Evolutionary conservation across 2,888 invertebrate genomes (phyloP).

Genomic region (Laspeyria flexula): DNA sequence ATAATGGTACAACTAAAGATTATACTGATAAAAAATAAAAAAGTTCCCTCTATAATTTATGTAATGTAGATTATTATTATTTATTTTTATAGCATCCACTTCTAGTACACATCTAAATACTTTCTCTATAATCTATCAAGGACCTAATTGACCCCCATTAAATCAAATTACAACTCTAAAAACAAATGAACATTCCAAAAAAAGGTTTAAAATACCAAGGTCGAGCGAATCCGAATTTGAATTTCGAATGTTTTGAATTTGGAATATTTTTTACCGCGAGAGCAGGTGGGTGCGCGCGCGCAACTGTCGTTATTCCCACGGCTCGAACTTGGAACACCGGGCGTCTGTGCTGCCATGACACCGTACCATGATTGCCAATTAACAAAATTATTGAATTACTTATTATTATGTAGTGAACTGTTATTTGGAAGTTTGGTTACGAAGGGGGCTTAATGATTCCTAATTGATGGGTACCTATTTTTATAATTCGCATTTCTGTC

Average conservation of each 20-base stretch:
- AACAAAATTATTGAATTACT: slow-evolving; percentile 61
- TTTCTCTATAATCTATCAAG: no score
- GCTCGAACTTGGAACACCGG: slow-evolving; percentile 70
- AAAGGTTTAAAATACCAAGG: slow-evolving; percentile 63
- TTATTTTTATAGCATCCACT: no score
- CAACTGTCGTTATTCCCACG: slow-evolving; percentile 85
- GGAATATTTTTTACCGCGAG: slow-evolving; percentile 72
- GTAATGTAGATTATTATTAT: no score
- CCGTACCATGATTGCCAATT: slow-evolving; percentile 80
- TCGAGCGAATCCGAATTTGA: slow-evolving; percentile 77
- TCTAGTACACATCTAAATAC: no score
- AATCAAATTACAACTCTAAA: slow-evolving; percentile 4
- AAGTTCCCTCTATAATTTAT: no score
- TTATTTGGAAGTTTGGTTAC: background rate
- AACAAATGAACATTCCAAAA: slow-evolving; percentile 26
- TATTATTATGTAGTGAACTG: slow-evolving; percentile 8
- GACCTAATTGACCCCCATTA: background rate
- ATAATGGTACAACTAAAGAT: no score
- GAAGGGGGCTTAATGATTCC: background rate
- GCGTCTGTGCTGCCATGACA: slow-evolving; percentile 62
- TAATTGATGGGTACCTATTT: background rate
- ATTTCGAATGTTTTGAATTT: slow-evolving; percentile 63
- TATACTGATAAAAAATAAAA: no score
- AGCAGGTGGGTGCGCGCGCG: slow-evolving; percentile 75
- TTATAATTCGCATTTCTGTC: background rate